phyloP scores from a whole-genome alignment of 2,797 vertebrate species.

The Premnoplex brunnescens region DNA sequence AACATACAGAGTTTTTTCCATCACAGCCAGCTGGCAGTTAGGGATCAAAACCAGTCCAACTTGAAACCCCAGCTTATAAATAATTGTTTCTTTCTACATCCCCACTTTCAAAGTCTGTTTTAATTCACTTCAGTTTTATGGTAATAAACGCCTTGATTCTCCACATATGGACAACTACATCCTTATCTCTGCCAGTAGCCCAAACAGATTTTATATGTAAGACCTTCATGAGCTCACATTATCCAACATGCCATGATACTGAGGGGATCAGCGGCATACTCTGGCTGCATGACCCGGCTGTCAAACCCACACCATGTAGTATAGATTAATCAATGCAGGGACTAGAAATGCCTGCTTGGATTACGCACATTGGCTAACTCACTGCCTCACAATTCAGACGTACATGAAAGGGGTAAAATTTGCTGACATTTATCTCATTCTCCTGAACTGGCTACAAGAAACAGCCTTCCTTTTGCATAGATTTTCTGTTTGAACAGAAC shows the following conservation, averaged over 20 bases:
- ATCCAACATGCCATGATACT: not conserved
- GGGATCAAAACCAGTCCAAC: not conserved
- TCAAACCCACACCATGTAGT: accelerated
- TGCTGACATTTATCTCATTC: not conserved
- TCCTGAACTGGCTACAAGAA: not conserved
- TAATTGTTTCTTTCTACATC: not conserved
- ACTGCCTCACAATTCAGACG: not conserved
- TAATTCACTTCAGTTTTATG: not conserved
- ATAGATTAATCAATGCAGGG: accelerated
- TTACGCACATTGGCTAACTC: accelerated
- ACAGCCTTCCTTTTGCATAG: not conserved
- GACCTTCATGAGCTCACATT: not conserved
- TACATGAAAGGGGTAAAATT: not conserved
- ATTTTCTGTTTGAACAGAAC: not conserved
- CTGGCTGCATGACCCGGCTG: not conserved
- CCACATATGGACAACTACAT: not conserved
- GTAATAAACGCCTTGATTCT: not conserved
- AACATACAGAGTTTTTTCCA: not conserved
- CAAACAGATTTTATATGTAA: not conserved
- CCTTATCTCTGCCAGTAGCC: not conserved
- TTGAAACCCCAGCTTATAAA: not conserved
- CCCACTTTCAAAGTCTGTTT: not conserved
- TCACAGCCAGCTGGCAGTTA: not conserved
- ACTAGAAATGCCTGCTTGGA: not conserved
- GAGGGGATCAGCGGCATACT: not conserved